Evolutionary conservation across 2,888 invertebrate genomes (phyloP), one percentile per base, ranked within the genome.

Genomic region (Torymus texanus): DNA sequence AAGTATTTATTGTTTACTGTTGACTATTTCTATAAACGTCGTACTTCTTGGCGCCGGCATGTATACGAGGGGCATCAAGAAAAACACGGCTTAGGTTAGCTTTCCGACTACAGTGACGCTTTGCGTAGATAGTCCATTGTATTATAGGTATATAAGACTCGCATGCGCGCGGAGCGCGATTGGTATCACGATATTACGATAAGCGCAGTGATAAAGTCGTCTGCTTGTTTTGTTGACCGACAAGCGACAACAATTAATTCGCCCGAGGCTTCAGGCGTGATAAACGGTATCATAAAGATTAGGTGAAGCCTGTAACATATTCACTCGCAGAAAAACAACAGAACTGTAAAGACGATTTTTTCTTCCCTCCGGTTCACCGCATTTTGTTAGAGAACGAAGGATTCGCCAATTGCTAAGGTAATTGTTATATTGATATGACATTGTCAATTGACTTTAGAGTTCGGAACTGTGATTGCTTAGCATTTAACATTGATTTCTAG

Each of bases 341-440:
- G n/a, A 70, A 53, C 13, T 50, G 65, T 10, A 13, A 53, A 21
- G 41, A 67, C 2, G 10, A 29, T 41, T 71, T 79, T 70, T 59
- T 13, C 3, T 71, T 2, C 8, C 8, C 1, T 71, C 1, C 12
- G 18, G 2, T 63, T 12, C 12, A 21, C 12, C 21, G 11, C 12
- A 41, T 50, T 16, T 59, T 8, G 41, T 41, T n/a, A 71, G 13
- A 2, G 10, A 41, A 8, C 41, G 41, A 41, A 41, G 3, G 56
- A 55, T 68, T 21, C 21, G 8, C 8, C 41, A 51, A 21, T 29
- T 66, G 11, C 29, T 11, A 66, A 66, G 71, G 79, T 75, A 75
- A 75, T 63, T 63, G 16, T 67, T 41, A 56, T 12, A 79, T 79
- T 79, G 59, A 75, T 79, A 67, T 79, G 79, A 79, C 79, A 75